Percentiles rank a stretch among this genome's conserved stretches.
phyloP scores from a whole-genome alignment of 2,113 vertebrate species.

The Bombycilla garrulus region DNA sequence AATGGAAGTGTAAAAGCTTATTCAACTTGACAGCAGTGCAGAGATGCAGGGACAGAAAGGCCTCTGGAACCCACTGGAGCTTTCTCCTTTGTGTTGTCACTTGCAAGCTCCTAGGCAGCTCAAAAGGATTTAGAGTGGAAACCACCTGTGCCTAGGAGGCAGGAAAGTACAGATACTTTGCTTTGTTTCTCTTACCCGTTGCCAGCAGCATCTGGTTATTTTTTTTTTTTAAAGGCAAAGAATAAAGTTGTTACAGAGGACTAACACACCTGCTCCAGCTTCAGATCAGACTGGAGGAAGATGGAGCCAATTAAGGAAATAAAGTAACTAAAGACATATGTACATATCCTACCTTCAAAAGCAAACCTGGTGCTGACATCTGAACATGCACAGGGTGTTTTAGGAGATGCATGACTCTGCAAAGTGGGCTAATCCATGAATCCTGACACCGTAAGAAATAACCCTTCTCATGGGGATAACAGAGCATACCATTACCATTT shows the following conservation, averaged over 20 bases:
- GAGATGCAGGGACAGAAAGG: not conserved
- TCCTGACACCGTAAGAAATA: not conserved
- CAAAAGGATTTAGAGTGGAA: not conserved
- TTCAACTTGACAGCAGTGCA: not conserved
- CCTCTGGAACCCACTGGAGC: not conserved
- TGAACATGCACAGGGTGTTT: not conserved
- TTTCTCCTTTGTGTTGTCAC: not conserved
- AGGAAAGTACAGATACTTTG: not conserved
- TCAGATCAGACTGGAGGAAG: not conserved
- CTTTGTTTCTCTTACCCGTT: not conserved
- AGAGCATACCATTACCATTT: not conserved
- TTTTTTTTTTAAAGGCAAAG: not conserved
- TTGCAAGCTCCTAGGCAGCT: not conserved
- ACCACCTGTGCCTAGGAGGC: not conserved
- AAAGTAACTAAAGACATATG: not conserved
- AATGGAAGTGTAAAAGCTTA: not conserved
- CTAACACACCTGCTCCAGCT: not conserved
- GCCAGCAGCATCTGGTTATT: constrained; percentile 16
- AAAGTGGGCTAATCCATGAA: not conserved
- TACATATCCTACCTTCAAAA: not conserved
- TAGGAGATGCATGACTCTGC: not conserved
- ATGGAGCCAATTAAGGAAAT: not conserved
- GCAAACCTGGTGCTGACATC: not conserved
- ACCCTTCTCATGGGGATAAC: not conserved
- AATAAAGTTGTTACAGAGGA: not conserved